Percentiles rank a stretch among this genome's conserved stretches.
Evolutionary conservation across 2,888 invertebrate species (phyloP).

Genomic region (Sipunculus nudus): DNA sequence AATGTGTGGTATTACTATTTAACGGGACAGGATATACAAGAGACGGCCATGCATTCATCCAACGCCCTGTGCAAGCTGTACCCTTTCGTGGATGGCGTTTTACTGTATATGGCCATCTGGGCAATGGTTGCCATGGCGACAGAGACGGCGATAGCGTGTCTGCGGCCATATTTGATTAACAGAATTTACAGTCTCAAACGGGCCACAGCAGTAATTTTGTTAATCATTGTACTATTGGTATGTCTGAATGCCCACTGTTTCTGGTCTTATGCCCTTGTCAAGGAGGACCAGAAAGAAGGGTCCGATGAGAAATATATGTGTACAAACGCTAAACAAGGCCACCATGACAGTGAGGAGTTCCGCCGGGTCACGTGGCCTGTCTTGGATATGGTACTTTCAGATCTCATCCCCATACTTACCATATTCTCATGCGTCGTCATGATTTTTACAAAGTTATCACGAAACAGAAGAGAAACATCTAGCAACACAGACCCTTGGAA

Average conservation of each 20-base stretch:
- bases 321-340: slow-evolving; percentile 22
- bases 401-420: slow-evolving; percentile 50
- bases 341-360: slow-evolving; percentile 40
- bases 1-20: slow-evolving; percentile 52
- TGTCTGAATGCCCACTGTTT: slow-evolving; percentile 62
- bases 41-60: slow-evolving; percentile 48
- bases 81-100: slow-evolving; percentile 53
- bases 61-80: slow-evolving; percentile 61
- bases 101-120: slow-evolving; percentile 58
- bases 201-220: slow-evolving; percentile 55
- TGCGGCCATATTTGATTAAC: slow-evolving; percentile 48
- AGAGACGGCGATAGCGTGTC: slow-evolving; percentile 55
- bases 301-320: slow-evolving; percentile 26
- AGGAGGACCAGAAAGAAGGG: slow-evolving; percentile 29
- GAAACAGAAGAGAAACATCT: slow-evolving; percentile 9
- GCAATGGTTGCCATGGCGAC: slow-evolving; percentile 54
- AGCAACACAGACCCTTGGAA: slow-evolving; percentile 37
- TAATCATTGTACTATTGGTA: slow-evolving; percentile 56
- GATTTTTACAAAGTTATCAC: slow-evolving; percentile 24
- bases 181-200: slow-evolving; percentile 56
- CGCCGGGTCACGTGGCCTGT: slow-evolving; percentile 53
- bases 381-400: slow-evolving; percentile 49
- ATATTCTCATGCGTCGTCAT: slow-evolving; percentile 46
- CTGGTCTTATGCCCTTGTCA: slow-evolving; percentile 61
- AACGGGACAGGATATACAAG: slow-evolving; percentile 22